Percentiles rank a stretch among this genome's conserved stretches.
These are phyloP conservation scores for Turnix velox DNA, from an alignment of 2,113 vertebrate genomes.

Conservation along the genomic window DNA sequence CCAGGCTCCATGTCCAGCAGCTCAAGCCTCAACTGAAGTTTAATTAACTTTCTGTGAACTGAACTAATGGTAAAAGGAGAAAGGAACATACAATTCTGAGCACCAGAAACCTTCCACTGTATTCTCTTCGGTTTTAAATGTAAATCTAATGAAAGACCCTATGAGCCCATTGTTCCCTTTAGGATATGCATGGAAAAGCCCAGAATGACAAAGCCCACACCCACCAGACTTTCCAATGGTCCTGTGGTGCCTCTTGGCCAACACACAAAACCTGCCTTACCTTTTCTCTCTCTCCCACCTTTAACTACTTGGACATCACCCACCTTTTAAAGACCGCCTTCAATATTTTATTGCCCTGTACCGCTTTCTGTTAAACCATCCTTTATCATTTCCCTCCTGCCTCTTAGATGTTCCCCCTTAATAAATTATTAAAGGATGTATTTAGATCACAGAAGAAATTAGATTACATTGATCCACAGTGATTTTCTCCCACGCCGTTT, in stretches of 20 bases:
- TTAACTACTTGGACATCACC: neutral
- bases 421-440: slow-evolving; percentile 68
- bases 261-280: accelerated
- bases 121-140: neutral
- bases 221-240: accelerated
- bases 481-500: slow-evolving; percentile 59
- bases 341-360: neutral
- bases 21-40: neutral
- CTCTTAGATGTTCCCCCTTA: neutral
- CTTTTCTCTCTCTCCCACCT: neutral
- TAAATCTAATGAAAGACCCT: neutral
- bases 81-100: neutral
- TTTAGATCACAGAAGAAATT: slow-evolving; percentile 73
- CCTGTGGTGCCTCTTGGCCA: neutral
- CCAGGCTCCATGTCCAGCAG: neutral
- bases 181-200: neutral
- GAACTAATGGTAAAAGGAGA: neutral
- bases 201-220: neutral
- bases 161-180: neutral
- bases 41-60: neutral
- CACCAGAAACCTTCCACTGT: neutral
- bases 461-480: slow-evolving; percentile 70
- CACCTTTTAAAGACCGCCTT: neutral
- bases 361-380: neutral
- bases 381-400: neutral